A percentile compares a stretch with the other conserved stretches of the same genome.
Evolutionary conservation across 2,888 invertebrate genomes (phyloP).

Genomic region (Hemithea aestivaria): DNA sequence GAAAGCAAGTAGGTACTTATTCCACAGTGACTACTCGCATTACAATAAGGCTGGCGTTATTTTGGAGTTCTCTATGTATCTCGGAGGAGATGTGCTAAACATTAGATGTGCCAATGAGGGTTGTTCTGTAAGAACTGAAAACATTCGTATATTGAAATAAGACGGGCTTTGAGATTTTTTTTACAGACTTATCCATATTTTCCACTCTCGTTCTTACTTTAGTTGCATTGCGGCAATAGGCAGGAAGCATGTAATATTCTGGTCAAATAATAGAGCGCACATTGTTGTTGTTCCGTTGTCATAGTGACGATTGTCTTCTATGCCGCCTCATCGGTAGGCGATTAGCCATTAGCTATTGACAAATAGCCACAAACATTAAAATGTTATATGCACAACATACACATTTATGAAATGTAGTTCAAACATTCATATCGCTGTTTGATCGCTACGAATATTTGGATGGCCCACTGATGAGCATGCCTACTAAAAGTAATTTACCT

Average conservation of each 20-base stretch:
- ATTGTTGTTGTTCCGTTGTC: constrained; percentile 64
- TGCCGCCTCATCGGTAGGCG: constrained; percentile 55
- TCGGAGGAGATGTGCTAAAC: no score
- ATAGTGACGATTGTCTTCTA: constrained; percentile 66
- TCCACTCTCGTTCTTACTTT: no score
- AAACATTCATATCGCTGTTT: constrained; percentile 51
- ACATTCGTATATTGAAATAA: no score
- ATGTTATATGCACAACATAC: constrained; percentile 32
- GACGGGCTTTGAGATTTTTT: no score
- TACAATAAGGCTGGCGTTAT: no score
- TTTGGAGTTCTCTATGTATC: no score
- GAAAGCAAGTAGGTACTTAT: no score
- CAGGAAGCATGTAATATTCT: constrained; percentile 13
- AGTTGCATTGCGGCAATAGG: no score
- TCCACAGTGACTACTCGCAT: no score
- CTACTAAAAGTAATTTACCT: constrained; percentile 37
- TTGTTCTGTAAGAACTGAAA: no score
- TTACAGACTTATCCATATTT: no score
- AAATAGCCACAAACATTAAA: constrained; percentile 51
- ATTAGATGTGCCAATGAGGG: no score
- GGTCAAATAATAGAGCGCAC: constrained; percentile 33
- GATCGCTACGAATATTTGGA: constrained; percentile 50
- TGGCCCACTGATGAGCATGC: constrained; percentile 45
- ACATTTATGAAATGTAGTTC: constrained; percentile 43
- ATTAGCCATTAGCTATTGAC: constrained; percentile 73